Base-by-base conservation (phyloP, 2,888 invertebrate species). In the Tridacna crocea region DNA sequence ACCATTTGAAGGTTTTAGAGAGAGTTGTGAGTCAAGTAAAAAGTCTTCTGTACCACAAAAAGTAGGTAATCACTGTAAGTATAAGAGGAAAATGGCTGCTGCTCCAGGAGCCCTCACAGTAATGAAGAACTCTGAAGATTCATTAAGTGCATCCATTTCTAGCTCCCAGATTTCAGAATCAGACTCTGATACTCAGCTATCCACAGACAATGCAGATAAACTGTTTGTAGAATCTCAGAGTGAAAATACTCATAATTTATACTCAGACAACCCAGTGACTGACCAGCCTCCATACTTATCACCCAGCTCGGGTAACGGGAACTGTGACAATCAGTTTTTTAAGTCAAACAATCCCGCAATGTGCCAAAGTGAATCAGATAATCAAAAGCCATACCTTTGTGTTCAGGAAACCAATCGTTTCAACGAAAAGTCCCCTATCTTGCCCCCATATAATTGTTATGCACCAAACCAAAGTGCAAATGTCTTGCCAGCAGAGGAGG, bases 311-410 rank as follows among this genome's bases (percentile, higher is more conserved):
- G 80, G 74, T 27, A 77, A 81, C 60, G 73, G 78, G 74, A 80
- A 70, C 66, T 75, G 80, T 70, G 84, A 80, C 80, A 78, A 77
- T 78, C 76, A 76, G 36, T 74, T 80, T 27, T 84, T 70, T 47
- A 79, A 79, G 70, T 75, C 76, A 70, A 83, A 78, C 75, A 61
- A 75, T 70, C 74, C 84, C 65, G 75, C 72, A 75, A 70, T 84
- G 84, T 84, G 84, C 84, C 84, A 84, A 84, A 84, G 58, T 72
- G 79, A 81, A 55, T 55, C 76, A 3, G 84, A 84, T 84, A 84
- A 84, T 84, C 84, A 84, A 84, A 84, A 84, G 70, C 81, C 81
- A 76, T 84, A 84, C 81, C 77, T 76, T 15, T 81, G 84, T 84
- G 84, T 84, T 84, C 84, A 79, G 51, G 81, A 79, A 74, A 81